Percentiles rank a stretch among this genome's conserved stretches.
Evolutionary conservation across 2,797 vertebrate genomes (phyloP).

Genomic region (Pangasius sanitwongsei): DNA sequence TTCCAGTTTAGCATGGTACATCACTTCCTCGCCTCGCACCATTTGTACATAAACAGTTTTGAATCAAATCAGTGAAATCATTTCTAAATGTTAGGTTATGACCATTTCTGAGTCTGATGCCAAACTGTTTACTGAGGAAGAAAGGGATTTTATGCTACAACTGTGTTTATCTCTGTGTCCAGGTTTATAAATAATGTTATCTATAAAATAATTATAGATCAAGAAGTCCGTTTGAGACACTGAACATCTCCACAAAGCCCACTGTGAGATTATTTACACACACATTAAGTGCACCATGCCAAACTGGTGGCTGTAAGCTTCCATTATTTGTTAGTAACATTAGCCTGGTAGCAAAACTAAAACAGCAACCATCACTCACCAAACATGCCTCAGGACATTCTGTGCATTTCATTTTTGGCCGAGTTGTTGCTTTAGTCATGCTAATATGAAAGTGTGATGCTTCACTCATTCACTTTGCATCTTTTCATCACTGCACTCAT

Average conservation of each 20-base stretch:
- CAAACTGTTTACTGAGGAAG: background rate
- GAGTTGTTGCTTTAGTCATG: background rate
- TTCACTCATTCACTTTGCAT: background rate
- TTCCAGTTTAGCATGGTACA: background rate
- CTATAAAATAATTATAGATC: background rate
- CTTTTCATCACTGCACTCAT: conserved; percentile 12
- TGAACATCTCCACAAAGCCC: background rate
- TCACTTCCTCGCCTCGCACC: background rate
- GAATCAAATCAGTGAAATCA: background rate
- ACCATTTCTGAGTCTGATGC: background rate
- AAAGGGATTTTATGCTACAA: background rate
- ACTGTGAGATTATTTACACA: background rate
- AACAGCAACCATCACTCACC: background rate
- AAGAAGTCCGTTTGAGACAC: background rate
- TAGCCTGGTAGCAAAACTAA: background rate
- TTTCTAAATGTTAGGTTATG: background rate
- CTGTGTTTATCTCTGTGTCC: background rate
- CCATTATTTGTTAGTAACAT: background rate
- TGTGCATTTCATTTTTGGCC: background rate
- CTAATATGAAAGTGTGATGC: conserved; percentile 10
- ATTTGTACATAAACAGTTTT: background rate
- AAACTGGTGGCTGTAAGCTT: background rate
- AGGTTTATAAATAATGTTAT: background rate
- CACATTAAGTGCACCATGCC: background rate
- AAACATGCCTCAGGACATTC: background rate